phyloP scores from a whole-genome alignment of 92 coral and sea anemone genomes.

The Isaurus tuberculatus region DNA sequence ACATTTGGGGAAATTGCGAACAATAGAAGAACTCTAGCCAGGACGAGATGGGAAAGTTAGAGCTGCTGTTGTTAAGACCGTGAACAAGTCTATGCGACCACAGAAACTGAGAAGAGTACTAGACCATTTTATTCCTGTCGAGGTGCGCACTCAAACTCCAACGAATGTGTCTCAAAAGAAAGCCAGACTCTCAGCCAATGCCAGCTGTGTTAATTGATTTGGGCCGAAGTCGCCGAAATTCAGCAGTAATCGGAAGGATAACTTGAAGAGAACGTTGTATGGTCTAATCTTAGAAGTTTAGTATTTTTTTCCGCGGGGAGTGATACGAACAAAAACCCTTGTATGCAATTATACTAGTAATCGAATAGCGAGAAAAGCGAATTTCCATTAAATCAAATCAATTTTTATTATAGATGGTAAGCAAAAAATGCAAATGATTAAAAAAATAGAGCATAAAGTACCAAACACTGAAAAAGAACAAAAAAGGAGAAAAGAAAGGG shows the following conservation, averaged over 20 bases:
- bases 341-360: too few species aligned
- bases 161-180: neutral
- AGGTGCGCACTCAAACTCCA: neutral
- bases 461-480: too few species aligned
- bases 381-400: too few species aligned
- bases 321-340: neutral
- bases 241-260: neutral
- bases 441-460: too few species aligned
- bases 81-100: constrained; percentile 27
- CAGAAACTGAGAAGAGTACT: constrained; percentile 29
- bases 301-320: too few species aligned
- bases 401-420: too few species aligned
- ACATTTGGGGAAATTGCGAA: constrained; percentile 46
- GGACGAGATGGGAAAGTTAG: constrained; percentile 42
- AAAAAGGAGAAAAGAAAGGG: too few species aligned
- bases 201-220: neutral
- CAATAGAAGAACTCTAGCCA: constrained; percentile 28
- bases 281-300: neutral
- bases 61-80: constrained; percentile 38
- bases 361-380: too few species aligned
- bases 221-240: neutral
- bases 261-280: neutral
- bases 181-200: neutral
- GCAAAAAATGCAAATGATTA: too few species aligned
- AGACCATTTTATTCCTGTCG: constrained; percentile 39